Evolutionary conservation across 2,797 vertebrate genomes (phyloP).

Genomic region (Spinibarbus caldwelli): DNA sequence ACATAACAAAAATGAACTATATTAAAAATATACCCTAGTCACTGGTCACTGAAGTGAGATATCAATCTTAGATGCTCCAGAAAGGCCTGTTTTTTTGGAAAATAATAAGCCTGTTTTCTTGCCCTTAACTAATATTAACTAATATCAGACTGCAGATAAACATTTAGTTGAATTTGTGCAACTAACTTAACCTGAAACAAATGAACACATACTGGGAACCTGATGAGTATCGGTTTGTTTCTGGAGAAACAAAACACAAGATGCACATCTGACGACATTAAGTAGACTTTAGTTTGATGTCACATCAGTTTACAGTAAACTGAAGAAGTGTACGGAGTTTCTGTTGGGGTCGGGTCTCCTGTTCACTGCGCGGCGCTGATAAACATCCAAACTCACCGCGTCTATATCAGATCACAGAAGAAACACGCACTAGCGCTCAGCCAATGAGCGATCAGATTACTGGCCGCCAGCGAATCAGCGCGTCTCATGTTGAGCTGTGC

Average conservation of each 20-base stretch:
- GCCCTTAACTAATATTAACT: background rate
- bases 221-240: background rate
- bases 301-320: background rate
- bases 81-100: background rate
- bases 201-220: background rate
- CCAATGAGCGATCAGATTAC: slow-evolving; percentile 38
- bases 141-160: background rate
- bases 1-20: background rate
- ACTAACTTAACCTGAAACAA: background rate
- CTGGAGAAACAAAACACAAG: background rate
- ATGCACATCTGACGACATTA: background rate
- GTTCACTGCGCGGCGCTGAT: slow-evolving; percentile 16
- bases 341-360: background rate
- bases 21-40: too few relatives aligned
- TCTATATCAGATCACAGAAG: slow-evolving; percentile 17
- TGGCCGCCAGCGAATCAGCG: background rate
- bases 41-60: background rate
- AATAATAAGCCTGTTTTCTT: background rate
- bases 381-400: background rate
- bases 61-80: background rate
- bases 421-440: background rate
- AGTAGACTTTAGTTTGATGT: background rate
- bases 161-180: background rate
- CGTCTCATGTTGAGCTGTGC: slow-evolving; percentile 32
- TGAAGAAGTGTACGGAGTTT: background rate